Conservation (phyloP, 2,113 vertebrate species). For the Xerus inauris region DNA sequence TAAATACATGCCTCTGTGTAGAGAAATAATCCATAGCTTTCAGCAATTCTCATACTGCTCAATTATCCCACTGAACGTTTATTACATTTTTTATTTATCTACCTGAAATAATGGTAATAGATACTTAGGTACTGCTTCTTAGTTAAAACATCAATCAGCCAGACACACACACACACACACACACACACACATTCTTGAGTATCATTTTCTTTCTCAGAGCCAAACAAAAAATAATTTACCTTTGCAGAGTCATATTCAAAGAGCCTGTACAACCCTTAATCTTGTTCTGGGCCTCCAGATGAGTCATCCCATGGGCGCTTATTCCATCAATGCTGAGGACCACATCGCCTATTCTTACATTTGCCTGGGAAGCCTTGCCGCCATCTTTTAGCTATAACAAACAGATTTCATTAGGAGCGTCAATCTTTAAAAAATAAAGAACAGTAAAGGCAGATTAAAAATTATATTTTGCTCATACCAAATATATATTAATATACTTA, state of each 20-base stretch:
- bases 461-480: neutral
- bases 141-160: neutral
- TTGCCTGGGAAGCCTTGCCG: conserved; percentile 94
- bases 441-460: conserved; percentile 12
- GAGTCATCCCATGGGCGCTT: conserved; percentile 95
- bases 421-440: conserved; percentile 11
- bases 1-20: neutral
- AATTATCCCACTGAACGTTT: neutral
- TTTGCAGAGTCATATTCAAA: conserved; percentile 95
- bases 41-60: neutral
- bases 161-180: neutral
- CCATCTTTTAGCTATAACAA: conserved; percentile 92
- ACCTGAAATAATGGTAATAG: neutral
- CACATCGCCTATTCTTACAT: conserved; percentile 93
- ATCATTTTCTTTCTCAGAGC: neutral
- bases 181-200: neutral
- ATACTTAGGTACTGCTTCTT: conserved; percentile 16
- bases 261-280: conserved; percentile 95
- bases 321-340: conserved; percentile 96
- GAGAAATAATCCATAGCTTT: neutral
- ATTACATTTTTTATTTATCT: conserved; percentile 2
- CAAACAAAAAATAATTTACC: conserved; percentile 87
- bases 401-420: conserved; percentile 34
- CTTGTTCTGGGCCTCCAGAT: conserved; percentile 99
- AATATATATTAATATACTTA: neutral